Base-by-base conservation (phyloP, 2,113 vertebrate genomes). In the Salvelinus alpinus region DNA sequence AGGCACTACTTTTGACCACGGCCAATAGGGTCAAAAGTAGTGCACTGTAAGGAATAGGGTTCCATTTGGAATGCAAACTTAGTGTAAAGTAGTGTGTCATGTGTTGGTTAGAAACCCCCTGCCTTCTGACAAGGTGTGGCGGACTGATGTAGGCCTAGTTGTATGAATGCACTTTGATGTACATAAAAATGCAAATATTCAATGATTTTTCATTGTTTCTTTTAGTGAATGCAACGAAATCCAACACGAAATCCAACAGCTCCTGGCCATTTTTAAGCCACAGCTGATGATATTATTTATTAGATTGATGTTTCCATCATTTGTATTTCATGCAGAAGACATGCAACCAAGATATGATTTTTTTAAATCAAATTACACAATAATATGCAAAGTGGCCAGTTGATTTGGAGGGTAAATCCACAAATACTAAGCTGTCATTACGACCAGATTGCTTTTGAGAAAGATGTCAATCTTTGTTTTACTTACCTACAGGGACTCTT, bases 101-200 rank as follows among this genome's bases (percentile, higher is more conserved):
- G 47, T 72, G 71, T 67, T 78, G 59, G 78, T 64, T 73, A 60
- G 38, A 80, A 70, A 70, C 8, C 72, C 67, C 66, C 71, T 77
- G 82, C 90, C 84, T 89, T 80, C 78, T 83, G 82, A 87, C 81
- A 77, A 83, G 84, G 86, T 78, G 81, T 86, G 77, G 84, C 69
- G 75, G 59, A 18, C 3, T 54, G 51, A 54, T 14, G 5, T 85
- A 12, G 38, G 9, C 38, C 38, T 44, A 88, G 75, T 72, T 81
- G 77, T 83, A 87, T 77, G 72, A 79, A 85, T 87, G 92, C 92
- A 92, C 92, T 92, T 92, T 90, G 79, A 86, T 91, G 84, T 91
- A 91, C 80, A 89, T 87, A 92, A 62, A 34, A 74, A 18, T 72
- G 75, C 70, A 22, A 75, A 18, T 69, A 72, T 69, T 71, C 44